Evolutionary conservation across 2,888 invertebrate species (phyloP).

Genomic region (Chydorus sphaericus): DNA sequence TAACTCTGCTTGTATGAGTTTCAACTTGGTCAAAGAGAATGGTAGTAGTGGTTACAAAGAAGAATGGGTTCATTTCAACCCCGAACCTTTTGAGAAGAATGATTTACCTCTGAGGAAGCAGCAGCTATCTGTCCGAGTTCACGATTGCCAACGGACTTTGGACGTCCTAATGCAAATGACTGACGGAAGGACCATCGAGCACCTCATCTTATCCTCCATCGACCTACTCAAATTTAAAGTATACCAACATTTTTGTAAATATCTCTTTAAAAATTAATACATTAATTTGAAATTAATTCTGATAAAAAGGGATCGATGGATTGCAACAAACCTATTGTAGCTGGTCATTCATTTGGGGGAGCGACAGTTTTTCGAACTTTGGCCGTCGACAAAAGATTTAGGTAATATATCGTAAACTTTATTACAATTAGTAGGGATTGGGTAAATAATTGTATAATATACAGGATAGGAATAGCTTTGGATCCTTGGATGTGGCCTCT

Average conservation of each 20-base stretch:
- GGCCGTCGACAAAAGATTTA: constrained; percentile 37
- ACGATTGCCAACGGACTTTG: constrained; percentile 36
- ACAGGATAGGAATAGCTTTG: constrained; percentile 36
- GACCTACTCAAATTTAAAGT: constrained; percentile 30
- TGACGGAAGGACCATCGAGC: constrained; percentile 26
- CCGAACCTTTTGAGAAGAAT: neutral
- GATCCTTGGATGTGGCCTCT: constrained; percentile 48
- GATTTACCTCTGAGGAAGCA: constrained; percentile 7
- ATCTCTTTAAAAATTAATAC: constrained; percentile 14
- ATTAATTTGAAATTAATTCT: constrained; percentile 11
- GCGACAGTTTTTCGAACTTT: constrained; percentile 41
- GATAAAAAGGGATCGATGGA: constrained; percentile 36
- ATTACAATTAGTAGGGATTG: too few species aligned
- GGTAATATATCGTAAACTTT: too few species aligned
- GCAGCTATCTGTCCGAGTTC: constrained; percentile 35
- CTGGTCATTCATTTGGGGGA: constrained; percentile 52
- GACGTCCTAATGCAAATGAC: constrained; percentile 36
- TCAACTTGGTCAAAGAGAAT: neutral
- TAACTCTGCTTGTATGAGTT: constrained; percentile 16
- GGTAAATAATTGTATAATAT: too few species aligned
- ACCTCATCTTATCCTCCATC: constrained; percentile 32
- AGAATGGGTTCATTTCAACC: constrained; percentile 9
- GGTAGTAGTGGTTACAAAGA: constrained; percentile 3
- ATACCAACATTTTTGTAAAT: too few species aligned
- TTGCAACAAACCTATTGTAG: constrained; percentile 32